Conservation (phyloP, 2,113 vertebrate species). For the Brachirus orientalis region DNA sequence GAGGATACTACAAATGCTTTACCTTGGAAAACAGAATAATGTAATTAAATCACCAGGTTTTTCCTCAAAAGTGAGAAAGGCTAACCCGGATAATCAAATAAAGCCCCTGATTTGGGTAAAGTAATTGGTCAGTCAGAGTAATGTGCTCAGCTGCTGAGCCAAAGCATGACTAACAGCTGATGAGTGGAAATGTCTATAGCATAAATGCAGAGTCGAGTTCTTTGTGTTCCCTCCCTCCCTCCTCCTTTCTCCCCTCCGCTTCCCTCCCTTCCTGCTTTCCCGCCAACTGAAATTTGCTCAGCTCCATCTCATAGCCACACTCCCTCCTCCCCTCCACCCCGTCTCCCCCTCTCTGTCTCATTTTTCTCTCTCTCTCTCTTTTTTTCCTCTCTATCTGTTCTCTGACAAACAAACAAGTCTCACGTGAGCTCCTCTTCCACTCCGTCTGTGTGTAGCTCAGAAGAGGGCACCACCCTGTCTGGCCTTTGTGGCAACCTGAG, state of each 20-base stretch:
- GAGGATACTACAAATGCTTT: background rate
- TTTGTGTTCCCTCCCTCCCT: slow-evolving; percentile 17
- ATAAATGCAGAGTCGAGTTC: slow-evolving; percentile 37
- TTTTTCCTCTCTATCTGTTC: slow-evolving; percentile 35
- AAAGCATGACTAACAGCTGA: slow-evolving; percentile 68
- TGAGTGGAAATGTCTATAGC: slow-evolving; percentile 70
- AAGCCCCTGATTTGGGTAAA: slow-evolving; percentile 35
- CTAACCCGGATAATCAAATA: slow-evolving; percentile 41
- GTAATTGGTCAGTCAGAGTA: slow-evolving; percentile 39
- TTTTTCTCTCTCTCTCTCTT: slow-evolving; percentile 4
- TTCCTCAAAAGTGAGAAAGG: slow-evolving; percentile 45
- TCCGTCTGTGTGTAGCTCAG: slow-evolving; percentile 30
- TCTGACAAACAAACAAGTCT: slow-evolving; percentile 64
- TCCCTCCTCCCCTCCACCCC: slow-evolving; percentile 9
- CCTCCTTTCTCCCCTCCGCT: slow-evolving; percentile 26
- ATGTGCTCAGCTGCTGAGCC: slow-evolving; percentile 40
- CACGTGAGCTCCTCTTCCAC: slow-evolving; percentile 65
- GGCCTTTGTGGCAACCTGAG: slow-evolving; percentile 49
- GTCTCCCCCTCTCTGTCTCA: background rate
- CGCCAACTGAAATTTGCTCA: slow-evolving; percentile 51
- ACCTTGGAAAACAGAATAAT: slow-evolving; percentile 45
- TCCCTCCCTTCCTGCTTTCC: slow-evolving; percentile 52
- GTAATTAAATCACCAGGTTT: slow-evolving; percentile 53
- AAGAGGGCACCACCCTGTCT: slow-evolving; percentile 69
- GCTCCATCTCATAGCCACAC: slow-evolving; percentile 42